A percentile compares a stretch with the other conserved stretches of the same genome.
Evolutionary conservation across 2,797 vertebrate genomes (phyloP).

Genomic region (Poeciliopsis turneri): DNA sequence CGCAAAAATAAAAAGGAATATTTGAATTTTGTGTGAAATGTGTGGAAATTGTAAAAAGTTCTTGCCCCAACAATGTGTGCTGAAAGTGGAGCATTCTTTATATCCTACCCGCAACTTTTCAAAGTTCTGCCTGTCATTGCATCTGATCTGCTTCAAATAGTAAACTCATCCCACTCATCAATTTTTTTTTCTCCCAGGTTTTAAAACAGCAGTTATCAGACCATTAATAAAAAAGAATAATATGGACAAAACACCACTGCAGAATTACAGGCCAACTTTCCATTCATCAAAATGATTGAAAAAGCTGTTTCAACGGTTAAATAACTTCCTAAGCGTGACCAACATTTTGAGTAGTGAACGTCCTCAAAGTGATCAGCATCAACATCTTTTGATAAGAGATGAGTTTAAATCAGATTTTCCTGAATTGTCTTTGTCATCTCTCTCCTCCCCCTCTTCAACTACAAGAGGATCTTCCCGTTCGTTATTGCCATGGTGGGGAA

Average conservation of each 20-base stretch:
- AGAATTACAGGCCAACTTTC: no score
- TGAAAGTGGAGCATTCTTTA: background rate
- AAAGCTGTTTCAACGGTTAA: no score
- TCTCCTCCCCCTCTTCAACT: slow-evolving; percentile 5
- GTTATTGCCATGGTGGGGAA: slow-evolving; percentile 95
- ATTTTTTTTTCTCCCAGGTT: no score
- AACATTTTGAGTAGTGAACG: background rate
- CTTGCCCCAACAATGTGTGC: background rate
- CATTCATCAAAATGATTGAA: no score
- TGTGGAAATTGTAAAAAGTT: background rate
- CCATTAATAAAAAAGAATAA: no score
- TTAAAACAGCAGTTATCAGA: no score
- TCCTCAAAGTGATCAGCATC: background rate
- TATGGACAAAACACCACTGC: no score
- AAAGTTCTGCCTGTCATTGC: no score
- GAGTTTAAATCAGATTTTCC: background rate
- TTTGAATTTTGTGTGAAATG: background rate
- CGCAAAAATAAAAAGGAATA: background rate
- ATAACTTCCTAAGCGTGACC: no score
- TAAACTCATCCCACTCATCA: no score
- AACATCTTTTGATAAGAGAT: background rate
- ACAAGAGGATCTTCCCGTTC: slow-evolving; percentile 92
- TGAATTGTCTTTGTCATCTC: background rate
- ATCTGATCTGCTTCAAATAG: no score
- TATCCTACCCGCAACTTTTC: no score